phyloP scores from a whole-genome alignment of 2,113 vertebrate species.

The Neotoma lepida region DNA sequence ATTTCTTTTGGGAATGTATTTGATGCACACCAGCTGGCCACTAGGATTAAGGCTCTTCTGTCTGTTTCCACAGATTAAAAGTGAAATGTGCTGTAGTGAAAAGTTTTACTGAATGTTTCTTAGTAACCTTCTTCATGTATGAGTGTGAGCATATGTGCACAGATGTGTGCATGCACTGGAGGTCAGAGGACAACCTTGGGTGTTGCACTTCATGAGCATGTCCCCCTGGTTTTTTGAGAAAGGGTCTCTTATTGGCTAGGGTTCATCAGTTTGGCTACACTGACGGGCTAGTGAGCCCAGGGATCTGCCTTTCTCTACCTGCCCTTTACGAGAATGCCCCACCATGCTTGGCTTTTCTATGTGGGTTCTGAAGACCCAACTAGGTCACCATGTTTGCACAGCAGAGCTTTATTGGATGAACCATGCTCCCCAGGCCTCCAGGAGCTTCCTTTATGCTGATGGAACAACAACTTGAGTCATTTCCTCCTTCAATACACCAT shows the following conservation, averaged over 20 bases:
- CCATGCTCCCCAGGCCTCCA: not conserved
- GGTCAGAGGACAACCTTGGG: not conserved
- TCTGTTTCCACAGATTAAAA: not conserved
- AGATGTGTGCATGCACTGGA: no score
- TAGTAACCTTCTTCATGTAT: not conserved
- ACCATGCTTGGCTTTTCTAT: not conserved
- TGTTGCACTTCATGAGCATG: not conserved
- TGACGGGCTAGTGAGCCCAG: not conserved
- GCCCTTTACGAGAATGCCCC: not conserved
- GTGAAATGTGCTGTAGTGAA: not conserved
- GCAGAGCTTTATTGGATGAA: not conserved
- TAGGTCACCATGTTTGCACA: not conserved
- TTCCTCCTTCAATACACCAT: not conserved
- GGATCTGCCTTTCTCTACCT: not conserved
- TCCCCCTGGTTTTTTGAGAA: not conserved
- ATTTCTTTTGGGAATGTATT: slow-evolving; percentile 6
- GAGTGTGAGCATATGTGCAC: not conserved
- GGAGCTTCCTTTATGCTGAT: not conserved
- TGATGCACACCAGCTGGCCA: not conserved
- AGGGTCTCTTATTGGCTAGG: not conserved
- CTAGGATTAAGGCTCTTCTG: not conserved
- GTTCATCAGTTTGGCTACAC: no score
- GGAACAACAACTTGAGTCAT: not conserved
- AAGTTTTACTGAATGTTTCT: not conserved
- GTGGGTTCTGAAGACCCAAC: not conserved